These are phyloP conservation scores for Callospermophilus lateralis DNA, from an alignment of 2,113 vertebrate genomes.

Conservation along the genomic window DNA sequence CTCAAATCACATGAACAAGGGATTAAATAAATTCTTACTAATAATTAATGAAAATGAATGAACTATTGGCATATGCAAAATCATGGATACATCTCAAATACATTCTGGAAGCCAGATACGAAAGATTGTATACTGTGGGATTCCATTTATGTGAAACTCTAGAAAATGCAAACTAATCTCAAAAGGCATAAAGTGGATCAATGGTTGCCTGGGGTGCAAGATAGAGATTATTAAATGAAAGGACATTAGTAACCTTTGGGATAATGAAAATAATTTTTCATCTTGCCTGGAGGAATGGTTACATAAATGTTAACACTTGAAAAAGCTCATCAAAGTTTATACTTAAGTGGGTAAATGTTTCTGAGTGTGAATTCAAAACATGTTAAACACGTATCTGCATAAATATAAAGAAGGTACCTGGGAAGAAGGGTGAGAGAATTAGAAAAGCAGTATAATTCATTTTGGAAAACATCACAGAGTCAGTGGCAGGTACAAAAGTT, in stretches of 20 bases:
- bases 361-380: neutral
- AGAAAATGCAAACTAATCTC: neutral
- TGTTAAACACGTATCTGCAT: neutral
- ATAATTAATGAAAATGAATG: neutral
- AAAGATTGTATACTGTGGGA: neutral
- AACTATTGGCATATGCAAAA: neutral
- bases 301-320: neutral
- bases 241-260: neutral
- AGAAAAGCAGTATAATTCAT: neutral
- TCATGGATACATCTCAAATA: neutral
- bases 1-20: neutral
- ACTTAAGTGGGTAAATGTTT: neutral
- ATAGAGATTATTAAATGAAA: neutral
- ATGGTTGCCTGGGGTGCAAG: neutral
- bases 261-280: neutral
- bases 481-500: neutral
- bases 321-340: neutral
- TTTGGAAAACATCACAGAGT: neutral
- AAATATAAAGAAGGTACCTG: neutral
- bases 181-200: neutral
- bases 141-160: neutral
- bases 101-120: neutral
- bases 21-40: neutral
- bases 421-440: constrained; percentile 1
- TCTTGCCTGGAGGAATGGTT: neutral